Evolutionary conservation across 2,113 vertebrate genomes (phyloP).

Genomic region (Odobenus rosmarus): DNA sequence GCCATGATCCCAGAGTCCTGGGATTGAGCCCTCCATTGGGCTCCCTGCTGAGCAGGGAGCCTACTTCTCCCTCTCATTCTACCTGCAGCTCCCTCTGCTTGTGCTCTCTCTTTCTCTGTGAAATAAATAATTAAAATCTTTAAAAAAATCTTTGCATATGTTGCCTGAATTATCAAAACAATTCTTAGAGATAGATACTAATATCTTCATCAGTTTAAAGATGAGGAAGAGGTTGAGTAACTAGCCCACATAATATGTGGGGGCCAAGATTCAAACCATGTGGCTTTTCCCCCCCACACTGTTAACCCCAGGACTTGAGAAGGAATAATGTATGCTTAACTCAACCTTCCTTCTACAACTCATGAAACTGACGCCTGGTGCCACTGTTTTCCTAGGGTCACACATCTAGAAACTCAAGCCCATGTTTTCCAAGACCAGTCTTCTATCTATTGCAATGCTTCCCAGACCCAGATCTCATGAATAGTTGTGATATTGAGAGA

Average conservation of each 20-base stretch:
- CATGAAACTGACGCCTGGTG: background rate
- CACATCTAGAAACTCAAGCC: background rate
- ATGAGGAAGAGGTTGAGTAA: background rate
- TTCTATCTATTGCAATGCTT: background rate
- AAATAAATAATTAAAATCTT: too few species aligned
- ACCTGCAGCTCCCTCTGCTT: too few species aligned
- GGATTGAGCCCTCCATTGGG: too few species aligned
- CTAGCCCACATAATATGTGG: background rate
- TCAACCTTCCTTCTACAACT: too few species aligned
- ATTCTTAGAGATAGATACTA: background rate
- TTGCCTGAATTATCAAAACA: background rate
- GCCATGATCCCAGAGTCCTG: too few species aligned
- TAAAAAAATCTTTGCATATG: background rate
- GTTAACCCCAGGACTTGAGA: background rate
- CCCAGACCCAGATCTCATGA: background rate
- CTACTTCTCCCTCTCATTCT: too few species aligned
- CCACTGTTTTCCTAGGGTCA: background rate
- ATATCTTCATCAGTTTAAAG: background rate
- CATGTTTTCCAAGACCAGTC: background rate
- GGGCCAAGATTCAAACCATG: background rate
- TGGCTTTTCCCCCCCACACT: background rate
- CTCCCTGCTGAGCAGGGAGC: too few species aligned
- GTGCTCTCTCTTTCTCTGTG: too few species aligned
- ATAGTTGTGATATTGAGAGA: background rate
- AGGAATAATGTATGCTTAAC: background rate